Percentiles rank a stretch among this genome's conserved stretches.
phyloP scores from a whole-genome alignment of 2,797 vertebrate species.

The Bufotes viridis region DNA sequence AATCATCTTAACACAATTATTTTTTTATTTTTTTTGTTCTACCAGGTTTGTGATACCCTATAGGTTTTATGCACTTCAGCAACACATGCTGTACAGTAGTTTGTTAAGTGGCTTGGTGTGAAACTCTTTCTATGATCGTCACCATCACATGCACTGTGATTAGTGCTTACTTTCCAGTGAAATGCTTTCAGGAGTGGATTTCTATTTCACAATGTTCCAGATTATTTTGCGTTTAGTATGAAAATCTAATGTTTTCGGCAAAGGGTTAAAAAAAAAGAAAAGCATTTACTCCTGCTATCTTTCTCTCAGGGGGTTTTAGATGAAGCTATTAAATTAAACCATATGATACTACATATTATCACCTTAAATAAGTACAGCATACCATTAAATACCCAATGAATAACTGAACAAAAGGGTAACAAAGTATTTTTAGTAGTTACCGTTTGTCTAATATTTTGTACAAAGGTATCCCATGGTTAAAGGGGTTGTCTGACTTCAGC shows the following conservation, averaged over 20 bases:
- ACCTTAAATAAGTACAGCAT: no score
- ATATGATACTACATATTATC: no score
- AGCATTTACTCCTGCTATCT: not conserved
- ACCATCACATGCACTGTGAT: not conserved
- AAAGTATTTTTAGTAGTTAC: no score
- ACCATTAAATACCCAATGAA: no score
- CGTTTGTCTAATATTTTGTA: no score
- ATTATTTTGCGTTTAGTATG: not conserved
- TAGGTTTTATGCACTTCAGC: constrained; percentile 4
- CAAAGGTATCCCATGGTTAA: no score
- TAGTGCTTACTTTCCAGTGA: not conserved
- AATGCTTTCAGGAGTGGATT: no score
- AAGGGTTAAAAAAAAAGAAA: no score
- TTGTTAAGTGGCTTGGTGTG: constrained; percentile 1
- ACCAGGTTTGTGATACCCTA: constrained; percentile 41
- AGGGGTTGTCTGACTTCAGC: no score
- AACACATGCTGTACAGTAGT: not conserved
- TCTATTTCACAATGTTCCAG: not conserved
- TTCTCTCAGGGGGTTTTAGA: not conserved
- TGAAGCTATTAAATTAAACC: no score
- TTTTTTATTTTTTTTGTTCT: constrained; percentile 16
- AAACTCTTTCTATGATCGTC: not conserved
- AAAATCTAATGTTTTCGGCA: not conserved
- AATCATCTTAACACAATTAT: constrained; percentile 49
- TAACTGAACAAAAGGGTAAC: no score